Conservation (phyloP, 2,113 vertebrate genomes). For the Upupa epops region DNA sequence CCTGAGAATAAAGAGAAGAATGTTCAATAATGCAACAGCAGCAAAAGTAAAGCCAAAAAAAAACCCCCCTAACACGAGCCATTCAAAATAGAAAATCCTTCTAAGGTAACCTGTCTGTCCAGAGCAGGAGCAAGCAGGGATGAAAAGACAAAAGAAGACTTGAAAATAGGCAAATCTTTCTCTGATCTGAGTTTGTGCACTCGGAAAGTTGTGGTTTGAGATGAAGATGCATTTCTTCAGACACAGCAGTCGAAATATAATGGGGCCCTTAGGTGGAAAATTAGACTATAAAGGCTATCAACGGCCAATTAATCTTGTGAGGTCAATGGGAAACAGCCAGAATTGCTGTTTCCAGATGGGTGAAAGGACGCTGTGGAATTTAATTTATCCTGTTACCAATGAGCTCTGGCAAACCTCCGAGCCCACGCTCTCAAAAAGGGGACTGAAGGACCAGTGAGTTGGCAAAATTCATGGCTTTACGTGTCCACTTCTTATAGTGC, state of each 20-base stretch:
- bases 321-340: slow-evolving; percentile 45
- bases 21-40: neutral
- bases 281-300: slow-evolving; percentile 57
- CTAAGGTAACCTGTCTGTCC: neutral
- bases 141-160: neutral
- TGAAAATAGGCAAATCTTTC: neutral
- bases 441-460: neutral
- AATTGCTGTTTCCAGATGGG: slow-evolving; percentile 54
- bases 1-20: neutral
- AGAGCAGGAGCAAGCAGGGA: neutral
- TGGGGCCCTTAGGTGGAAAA: slow-evolving; percentile 24
- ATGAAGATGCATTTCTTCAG: neutral
- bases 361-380: neutral
- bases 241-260: neutral
- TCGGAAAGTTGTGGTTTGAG: neutral
- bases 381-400: slow-evolving; percentile 8
- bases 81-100: neutral
- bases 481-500: neutral
- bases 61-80: neutral
- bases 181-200: neutral
- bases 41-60: neutral
- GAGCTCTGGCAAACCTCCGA: slow-evolving; percentile 20
- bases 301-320: slow-evolving; percentile 54
- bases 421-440: neutral
- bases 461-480: neutral